Percentiles rank a stretch among this genome's conserved stretches.
phyloP scores from a whole-genome alignment of 2,113 vertebrate genomes.

The Percopsis transmontana region DNA sequence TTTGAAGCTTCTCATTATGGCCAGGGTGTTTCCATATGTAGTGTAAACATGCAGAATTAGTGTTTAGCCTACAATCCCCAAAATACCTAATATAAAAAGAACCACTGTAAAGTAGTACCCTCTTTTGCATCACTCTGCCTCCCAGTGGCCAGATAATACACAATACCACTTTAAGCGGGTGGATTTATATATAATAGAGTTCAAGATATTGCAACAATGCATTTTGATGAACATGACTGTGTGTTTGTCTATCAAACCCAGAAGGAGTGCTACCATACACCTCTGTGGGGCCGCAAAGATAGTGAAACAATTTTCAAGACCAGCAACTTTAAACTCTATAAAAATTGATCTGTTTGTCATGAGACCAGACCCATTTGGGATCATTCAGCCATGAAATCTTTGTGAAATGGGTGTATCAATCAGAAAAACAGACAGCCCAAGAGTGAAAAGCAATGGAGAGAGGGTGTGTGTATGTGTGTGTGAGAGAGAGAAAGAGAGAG shows the following conservation, averaged over 20 bases:
- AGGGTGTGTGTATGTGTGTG: conserved; percentile 48
- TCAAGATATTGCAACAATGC: conserved; percentile 15
- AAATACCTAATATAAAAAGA: no score
- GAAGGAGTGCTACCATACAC: conserved; percentile 10
- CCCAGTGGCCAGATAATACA: no score
- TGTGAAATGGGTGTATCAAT: conserved; percentile 81
- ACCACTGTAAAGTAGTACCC: no score
- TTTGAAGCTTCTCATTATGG: no score
- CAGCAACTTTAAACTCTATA: conserved; percentile 83
- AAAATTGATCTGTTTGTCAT: conserved; percentile 84
- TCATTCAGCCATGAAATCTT: conserved; percentile 78
- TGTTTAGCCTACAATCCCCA: no score
- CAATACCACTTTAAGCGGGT: no score
- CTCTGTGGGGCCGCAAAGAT: conserved; percentile 65
- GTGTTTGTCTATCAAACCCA: not conserved
- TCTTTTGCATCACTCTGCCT: no score
- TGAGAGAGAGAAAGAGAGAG: conserved; percentile 42
- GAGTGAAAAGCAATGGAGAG: conserved; percentile 60
- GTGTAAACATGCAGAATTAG: no score
- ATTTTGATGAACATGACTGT: not conserved
- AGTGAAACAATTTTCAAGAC: conserved; percentile 81
- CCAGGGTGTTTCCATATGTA: no score
- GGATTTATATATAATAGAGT: no score
- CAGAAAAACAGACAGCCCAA: conserved; percentile 67
- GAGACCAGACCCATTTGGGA: conserved; percentile 77